A percentile compares a stretch with the other conserved stretches of the same genome.
These are phyloP conservation scores for Python bivittatus DNA, from an alignment of 2,113 vertebrate genomes.

Conservation along the genomic window DNA sequence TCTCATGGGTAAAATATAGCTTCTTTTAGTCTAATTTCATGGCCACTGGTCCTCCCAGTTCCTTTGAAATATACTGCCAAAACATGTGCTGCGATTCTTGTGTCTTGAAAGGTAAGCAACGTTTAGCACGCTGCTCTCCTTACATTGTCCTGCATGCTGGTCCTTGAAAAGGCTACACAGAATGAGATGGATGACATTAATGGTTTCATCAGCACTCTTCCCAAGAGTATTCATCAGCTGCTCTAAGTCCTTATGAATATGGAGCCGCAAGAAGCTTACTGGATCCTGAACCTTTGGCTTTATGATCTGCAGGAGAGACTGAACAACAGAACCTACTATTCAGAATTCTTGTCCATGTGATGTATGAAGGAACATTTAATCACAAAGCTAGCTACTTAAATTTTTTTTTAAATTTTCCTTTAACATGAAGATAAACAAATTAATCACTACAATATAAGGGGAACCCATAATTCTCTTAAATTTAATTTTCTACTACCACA, in stretches of 20 bases:
- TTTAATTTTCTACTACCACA: neutral
- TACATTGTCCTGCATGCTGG: slow-evolving; percentile 66
- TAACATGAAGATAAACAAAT: neutral
- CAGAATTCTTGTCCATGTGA: neutral
- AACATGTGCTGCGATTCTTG: neutral
- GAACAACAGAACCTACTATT: neutral
- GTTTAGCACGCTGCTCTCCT: slow-evolving; percentile 39
- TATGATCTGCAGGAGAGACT: slow-evolving; percentile 77
- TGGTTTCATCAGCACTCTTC: slow-evolving; percentile 82
- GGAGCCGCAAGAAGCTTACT: slow-evolving; percentile 76
- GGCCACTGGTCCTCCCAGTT: neutral
- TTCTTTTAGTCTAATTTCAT: neutral
- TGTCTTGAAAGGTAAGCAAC: neutral
- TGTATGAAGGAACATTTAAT: neutral
- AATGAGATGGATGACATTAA: slow-evolving; percentile 76
- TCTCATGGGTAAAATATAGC: neutral
- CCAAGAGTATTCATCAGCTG: slow-evolving; percentile 81
- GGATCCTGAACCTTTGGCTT: slow-evolving; percentile 71
- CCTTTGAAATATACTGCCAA: neutral
- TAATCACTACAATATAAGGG: neutral
- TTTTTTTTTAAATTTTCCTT: neutral
- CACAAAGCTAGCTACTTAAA: neutral
- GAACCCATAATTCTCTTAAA: neutral
- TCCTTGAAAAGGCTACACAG: slow-evolving; percentile 74
- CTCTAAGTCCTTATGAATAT: slow-evolving; percentile 80